Base-by-base conservation (phyloP, 1,140 invertebrate genomes). In the Myzus persicae region DNA sequence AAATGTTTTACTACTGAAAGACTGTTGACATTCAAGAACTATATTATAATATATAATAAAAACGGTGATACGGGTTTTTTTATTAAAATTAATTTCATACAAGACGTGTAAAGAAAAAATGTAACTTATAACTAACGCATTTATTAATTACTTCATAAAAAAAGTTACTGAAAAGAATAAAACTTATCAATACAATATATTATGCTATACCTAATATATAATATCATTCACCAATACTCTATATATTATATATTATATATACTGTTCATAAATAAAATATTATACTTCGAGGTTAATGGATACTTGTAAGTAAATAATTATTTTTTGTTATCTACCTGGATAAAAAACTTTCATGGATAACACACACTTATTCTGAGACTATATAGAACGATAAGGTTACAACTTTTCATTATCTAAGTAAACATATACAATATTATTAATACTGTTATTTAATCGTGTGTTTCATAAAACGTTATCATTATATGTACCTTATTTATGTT, bases 301-400 rank as follows among this genome's bases (percentile, higher is more conserved):
- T 88, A 88, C 9, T 3, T 7, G 46, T 48, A 36, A 51, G 46
- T 89, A 48, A 89, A 89, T 44, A 88, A 88, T 46, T 14, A 89
- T 51, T 48, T 89, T 46, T 48, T 51, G 46, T 89, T 89, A 89
- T 38, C 87, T 89, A 51, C 22, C 22, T 48, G 42, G 51, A 48
- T 38, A 89, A 51, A 88, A 51, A 89, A 89, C 31, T 89, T 89
- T 51, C 40, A n/a, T 22, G 44, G 44, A 87, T n/a, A 46, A 88
- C 59, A n/a, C 31, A 89, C n/a, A 87, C 9, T 31, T 31, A 36
- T 89, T 48, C 3, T 89, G n/a, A 89, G 51, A 89, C 7, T 84
- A 42, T 38, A 81, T n/a, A 87, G 18, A 0, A 26, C 3, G n/a
- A 51, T 51, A 89, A 51, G 22, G n/a, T 89, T 89, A 51, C 46